Base-by-base conservation (phyloP, 1,140 invertebrate genomes). In the Drosophila ananassae region DNA sequence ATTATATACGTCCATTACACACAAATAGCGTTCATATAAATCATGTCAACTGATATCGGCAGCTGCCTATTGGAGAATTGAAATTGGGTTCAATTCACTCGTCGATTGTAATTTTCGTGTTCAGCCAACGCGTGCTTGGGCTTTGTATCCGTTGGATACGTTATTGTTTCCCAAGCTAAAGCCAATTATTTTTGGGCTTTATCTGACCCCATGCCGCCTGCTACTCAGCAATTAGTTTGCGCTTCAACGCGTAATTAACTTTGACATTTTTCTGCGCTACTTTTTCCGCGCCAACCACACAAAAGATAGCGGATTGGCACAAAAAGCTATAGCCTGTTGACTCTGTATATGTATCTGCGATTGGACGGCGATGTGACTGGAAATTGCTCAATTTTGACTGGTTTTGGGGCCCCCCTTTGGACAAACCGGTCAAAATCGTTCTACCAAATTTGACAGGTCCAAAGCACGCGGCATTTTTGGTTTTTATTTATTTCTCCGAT, bases 201-300 rank as follows among this genome's bases (percentile, higher is more conserved):
- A 69, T 69, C 52, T 50, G 66, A 69, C 66, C 58, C 51, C 13
- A 13, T 47, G 56, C 50, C 37, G 17, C 24, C 13, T 17, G 13
- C 30, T 17, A 39, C 22, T 39, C 41, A 24, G 52, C 62, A 81
- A 81, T 85, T 82, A 79, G 77, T 87, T 89, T 89, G 72, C 83
- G 83, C 83, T 76, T 89, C 82, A 64, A 79, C 82, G 82, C 83
- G 71, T 89, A 87, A 89, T 87, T 87, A 82, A 82, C 57, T 87
- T 89, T 79, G 82, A 79, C 82, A 85, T 87, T 87, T 74, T 75
- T 60, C 41, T 79, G 78, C 44, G 81, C 78, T 85, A 85, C 64
- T 87, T 82, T 87, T 85, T 72, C 25, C 25, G 73, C 82, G 78
- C 81, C 56, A 44, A 10, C 25, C 48, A 84, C 48, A 84, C 76